A percentile compares a stretch with the other conserved stretches of the same genome.
These are phyloP conservation scores for Chiropotes sagulatus DNA, from an alignment of 2,797 vertebrate genomes.

Conservation along the genomic window DNA sequence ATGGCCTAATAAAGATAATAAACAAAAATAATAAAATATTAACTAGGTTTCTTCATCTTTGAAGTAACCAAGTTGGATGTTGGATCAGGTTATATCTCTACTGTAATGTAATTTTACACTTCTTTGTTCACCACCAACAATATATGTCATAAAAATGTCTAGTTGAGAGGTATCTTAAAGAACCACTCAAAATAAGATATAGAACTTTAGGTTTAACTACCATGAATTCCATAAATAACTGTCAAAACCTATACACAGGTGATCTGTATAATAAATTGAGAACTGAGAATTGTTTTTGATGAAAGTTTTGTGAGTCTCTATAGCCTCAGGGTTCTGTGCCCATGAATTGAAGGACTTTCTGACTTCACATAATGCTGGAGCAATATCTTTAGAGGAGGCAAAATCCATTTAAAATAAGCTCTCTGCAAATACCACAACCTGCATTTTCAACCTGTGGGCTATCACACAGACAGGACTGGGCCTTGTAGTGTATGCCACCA, in stretches of 20 bases:
- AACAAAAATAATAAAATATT: neutral
- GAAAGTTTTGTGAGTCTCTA: neutral
- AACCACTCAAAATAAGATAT: neutral
- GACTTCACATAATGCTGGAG: neutral
- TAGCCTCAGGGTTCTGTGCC: neutral
- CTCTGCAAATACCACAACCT: neutral
- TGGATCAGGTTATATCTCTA: neutral
- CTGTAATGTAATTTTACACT: neutral
- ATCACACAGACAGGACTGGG: neutral
- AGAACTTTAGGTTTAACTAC: neutral
- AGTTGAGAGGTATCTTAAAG: neutral
- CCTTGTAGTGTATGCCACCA: neutral
- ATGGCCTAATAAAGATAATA: neutral
- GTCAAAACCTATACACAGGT: neutral
- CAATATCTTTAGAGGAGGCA: neutral
- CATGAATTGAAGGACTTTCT: neutral
- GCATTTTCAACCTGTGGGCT: conserved; percentile 28
- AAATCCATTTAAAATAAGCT: neutral
- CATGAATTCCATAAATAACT: neutral
- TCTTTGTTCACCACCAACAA: neutral
- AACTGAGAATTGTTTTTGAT: neutral
- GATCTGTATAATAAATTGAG: neutral
- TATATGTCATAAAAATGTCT: neutral
- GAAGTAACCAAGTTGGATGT: neutral
- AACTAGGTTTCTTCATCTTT: neutral